Percentiles rank a stretch among this genome's conserved stretches.
Conservation (phyloP, 2,113 vertebrate species). For the Camelus bactrianus region DNA sequence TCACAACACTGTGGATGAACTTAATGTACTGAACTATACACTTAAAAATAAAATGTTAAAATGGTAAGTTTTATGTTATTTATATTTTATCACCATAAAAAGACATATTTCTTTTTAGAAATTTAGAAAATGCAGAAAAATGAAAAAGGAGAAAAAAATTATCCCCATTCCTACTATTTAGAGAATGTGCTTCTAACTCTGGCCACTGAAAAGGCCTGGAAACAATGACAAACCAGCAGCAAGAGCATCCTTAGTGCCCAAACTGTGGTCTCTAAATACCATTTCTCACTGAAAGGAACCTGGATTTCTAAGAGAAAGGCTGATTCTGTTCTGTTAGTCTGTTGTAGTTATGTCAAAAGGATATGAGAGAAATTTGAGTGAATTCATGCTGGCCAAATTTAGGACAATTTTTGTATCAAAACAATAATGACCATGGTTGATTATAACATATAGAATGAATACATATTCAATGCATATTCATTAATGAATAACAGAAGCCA, state of each 20-base stretch:
- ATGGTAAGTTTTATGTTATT: neutral
- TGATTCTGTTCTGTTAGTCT: neutral
- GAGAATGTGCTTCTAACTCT: neutral
- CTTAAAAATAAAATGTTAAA: neutral
- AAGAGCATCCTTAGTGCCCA: neutral
- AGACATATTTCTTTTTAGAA: neutral
- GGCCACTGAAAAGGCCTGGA: neutral
- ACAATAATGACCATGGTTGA: neutral
- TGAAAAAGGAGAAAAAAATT: neutral
- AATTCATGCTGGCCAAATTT: neutral
- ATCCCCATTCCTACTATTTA: neutral
- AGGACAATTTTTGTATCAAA: neutral
- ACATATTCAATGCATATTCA: neutral
- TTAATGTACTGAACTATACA: neutral
- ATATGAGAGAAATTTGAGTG: neutral
- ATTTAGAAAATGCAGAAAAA: neutral
- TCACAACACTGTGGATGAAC: too few species aligned
- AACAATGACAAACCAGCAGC: neutral
- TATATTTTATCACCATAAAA: neutral
- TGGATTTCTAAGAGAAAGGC: neutral
- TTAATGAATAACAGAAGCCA: neutral
- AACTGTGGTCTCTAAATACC: neutral
- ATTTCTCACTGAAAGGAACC: neutral
- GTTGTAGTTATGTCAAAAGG: neutral
- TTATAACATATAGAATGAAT: neutral